Evolutionary conservation across 2,888 invertebrate genomes (phyloP).

Genomic region (Drosophila sordidula): DNA sequence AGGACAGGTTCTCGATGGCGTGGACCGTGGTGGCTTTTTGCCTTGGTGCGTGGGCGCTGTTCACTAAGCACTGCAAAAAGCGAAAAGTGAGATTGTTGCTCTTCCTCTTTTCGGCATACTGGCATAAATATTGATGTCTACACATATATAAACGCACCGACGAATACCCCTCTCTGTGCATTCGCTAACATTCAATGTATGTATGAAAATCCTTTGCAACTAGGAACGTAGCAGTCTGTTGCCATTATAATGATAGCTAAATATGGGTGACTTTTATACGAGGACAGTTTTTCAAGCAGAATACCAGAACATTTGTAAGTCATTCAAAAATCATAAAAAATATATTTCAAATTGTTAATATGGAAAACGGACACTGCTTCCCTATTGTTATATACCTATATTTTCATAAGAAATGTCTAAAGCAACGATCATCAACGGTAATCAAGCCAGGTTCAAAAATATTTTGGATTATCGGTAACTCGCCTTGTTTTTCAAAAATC

Average conservation of each 20-base stretch:
- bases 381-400: too few relatives aligned
- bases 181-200: not conserved
- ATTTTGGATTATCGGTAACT: too few relatives aligned
- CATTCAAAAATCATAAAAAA: too few relatives aligned
- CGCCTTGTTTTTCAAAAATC: too few relatives aligned
- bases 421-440: too few relatives aligned
- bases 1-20: conserved; percentile 19
- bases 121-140: conserved; percentile 59
- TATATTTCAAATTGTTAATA: too few relatives aligned
- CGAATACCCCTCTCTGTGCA: conserved; percentile 6
- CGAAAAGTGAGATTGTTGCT: conserved; percentile 60
- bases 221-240: not conserved
- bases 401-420: too few relatives aligned
- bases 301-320: too few relatives aligned
- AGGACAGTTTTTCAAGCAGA: too few relatives aligned
- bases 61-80: conserved; percentile 38
- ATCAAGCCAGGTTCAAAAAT: too few relatives aligned
- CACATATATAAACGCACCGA: conserved; percentile 8
- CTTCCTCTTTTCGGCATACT: conserved; percentile 64
- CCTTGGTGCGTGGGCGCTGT: conserved; percentile 57
- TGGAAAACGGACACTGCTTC: too few relatives aligned
- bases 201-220: conserved; percentile 1
- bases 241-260: not conserved
- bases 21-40: conserved; percentile 21
- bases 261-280: not conserved